These are phyloP conservation scores for Nannoperca australis DNA, from an alignment of 2,797 vertebrate species.

Conservation along the genomic window DNA sequence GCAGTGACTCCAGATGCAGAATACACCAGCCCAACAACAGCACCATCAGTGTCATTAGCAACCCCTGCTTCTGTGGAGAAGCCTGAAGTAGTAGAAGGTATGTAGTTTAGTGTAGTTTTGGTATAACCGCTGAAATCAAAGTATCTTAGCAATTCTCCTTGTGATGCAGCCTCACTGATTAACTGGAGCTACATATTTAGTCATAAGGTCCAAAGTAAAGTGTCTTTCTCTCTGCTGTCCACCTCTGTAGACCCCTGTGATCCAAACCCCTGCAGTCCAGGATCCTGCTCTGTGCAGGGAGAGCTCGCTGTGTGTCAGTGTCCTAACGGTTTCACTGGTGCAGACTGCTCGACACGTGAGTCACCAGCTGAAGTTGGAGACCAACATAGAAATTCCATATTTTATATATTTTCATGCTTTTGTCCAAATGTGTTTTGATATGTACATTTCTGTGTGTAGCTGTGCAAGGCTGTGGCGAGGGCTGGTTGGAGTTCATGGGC, in stretches of 20 bases:
- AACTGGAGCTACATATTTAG: not conserved
- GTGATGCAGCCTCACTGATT: not conserved
- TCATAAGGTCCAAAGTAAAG: not conserved
- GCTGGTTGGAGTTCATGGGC: conserved; percentile 94
- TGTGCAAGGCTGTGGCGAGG: conserved; percentile 88
- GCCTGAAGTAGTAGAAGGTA: conserved; percentile 84
- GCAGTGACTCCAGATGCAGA: conserved; percentile 37
- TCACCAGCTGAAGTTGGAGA: not conserved
- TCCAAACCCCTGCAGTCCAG: conserved; percentile 71
- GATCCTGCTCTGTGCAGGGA: conserved; percentile 71
- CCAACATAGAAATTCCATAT: not conserved
- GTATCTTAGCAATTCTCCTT: not conserved
- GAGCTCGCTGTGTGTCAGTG: conserved; percentile 70
- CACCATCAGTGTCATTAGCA: conserved; percentile 64
- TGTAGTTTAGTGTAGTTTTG: not conserved
- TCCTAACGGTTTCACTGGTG: conserved; percentile 61
- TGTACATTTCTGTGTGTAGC: conserved; percentile 78
- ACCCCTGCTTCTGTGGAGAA: conserved; percentile 70
- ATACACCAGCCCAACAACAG: conserved; percentile 70
- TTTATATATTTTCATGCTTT: not conserved
- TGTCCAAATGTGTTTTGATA: conserved; percentile 16
- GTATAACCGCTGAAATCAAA: not conserved
- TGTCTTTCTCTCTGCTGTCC: conserved; percentile 16
- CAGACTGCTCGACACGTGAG: conserved; percentile 71
- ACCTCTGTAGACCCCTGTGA: conserved; percentile 66